Evolutionary conservation across 2,888 invertebrate genomes (phyloP), one percentile per base, ranked within the genome.

Genomic region (Eupithecia exiguata): DNA sequence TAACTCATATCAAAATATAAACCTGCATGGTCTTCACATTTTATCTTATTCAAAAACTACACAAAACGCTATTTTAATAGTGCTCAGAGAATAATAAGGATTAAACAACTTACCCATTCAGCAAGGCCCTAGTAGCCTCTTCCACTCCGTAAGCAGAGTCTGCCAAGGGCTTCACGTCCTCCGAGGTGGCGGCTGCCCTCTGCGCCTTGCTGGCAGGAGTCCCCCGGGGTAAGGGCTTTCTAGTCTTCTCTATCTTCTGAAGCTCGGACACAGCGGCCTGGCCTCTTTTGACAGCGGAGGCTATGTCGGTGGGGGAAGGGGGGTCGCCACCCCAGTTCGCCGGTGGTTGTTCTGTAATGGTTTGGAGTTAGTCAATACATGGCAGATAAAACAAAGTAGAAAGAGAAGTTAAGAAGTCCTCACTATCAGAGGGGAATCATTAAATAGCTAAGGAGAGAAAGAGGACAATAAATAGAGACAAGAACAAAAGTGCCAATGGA

Each of bases 191-290:
- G 0, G 97, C 95, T 0, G 97, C 96, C 68, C 96, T 95, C 84
- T 97, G 97, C 69, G 97, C 97, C 61, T 96, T 95, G 78, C 95
- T 96, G 36, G 96, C 96, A 0, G 97, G 96, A 7, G 96, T 95
- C 74, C 96, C 92, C 0, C 90, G 79, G 0, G 89, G 90, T 61
- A 96, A 81, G 0, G 96, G 95, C 30, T 75, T 85, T 10, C 92
- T 84, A 9, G 76, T 68, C 46, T 90, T 91, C 78, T 97, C 97
- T 7, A 96, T 89, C 21, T 92, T 87, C 74, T 95, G 92, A 5
- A 96, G 93, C 68, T 94, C 90, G 0, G 90, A 87, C 12, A 97
- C 90, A 0, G 96, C 96, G 35, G 90, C 92, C 36, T 95, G 91
- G 0, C 97, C 97, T 7, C 90, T 94, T 66, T 88, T 81, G 1